Percentiles rank a stretch among this genome's conserved stretches.
These are phyloP conservation scores for Strigamia transsilvanica DNA, from an alignment of 2,888 invertebrate species.

Conservation along the genomic window DNA sequence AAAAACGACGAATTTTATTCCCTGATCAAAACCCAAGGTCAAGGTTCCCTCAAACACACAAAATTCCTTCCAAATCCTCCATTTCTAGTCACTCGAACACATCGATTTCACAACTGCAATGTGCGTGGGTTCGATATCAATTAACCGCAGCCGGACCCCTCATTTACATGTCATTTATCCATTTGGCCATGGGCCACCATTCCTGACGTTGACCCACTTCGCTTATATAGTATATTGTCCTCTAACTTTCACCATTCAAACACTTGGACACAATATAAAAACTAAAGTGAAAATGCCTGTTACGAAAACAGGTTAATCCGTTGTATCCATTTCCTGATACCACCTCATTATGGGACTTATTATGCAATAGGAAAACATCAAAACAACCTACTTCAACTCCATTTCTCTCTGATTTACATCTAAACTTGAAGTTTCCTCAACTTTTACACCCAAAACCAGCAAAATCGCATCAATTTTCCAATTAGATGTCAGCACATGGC, in stretches of 20 bases:
- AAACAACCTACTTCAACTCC: background rate
- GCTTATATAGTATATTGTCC: background rate
- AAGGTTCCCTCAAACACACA: background rate
- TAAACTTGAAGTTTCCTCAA: background rate
- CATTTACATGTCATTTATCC: background rate
- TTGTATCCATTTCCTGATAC: background rate
- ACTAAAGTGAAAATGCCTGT: background rate
- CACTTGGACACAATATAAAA: background rate
- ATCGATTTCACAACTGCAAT: background rate
- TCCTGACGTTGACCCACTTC: background rate
- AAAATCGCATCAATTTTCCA: background rate
- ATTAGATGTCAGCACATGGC: background rate
- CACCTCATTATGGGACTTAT: background rate
- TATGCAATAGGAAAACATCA: constrained; percentile 1
- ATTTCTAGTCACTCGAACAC: too few species aligned
- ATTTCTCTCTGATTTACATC: background rate
- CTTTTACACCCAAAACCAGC: too few species aligned
- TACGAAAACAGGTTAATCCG: background rate
- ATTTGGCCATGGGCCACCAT: constrained; percentile 10
- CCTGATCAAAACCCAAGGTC: background rate
- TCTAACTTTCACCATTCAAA: constrained; percentile 2
- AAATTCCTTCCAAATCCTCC: background rate
- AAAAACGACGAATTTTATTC: background rate
- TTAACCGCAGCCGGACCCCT: background rate
- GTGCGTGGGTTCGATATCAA: background rate